A percentile compares a stretch with the other conserved stretches of the same genome.
Conservation (phyloP, 1,140 invertebrate genomes). For the Kradibia gibbosae region DNA sequence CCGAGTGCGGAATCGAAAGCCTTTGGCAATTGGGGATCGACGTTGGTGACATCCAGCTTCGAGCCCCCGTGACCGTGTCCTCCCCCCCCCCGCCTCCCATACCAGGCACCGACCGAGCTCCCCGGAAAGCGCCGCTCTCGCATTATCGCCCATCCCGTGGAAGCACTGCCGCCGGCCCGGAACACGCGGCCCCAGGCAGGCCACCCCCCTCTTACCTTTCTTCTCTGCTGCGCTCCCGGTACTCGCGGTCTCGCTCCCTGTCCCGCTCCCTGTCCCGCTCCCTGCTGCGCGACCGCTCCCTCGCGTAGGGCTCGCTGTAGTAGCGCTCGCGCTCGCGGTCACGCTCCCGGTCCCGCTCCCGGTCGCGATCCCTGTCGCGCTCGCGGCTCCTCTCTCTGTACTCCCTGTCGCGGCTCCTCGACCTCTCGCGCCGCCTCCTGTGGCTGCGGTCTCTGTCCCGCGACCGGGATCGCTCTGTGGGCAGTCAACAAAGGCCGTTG, state of each 20-base stretch:
- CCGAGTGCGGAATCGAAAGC: no score
- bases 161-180: neutral
- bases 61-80: no score
- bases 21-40: no score
- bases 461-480: slow-evolving; percentile 80
- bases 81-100: no score
- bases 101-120: no score
- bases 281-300: slow-evolving; percentile 79
- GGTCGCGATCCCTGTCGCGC: slow-evolving; percentile 76
- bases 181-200: neutral
- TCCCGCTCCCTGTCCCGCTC: slow-evolving; percentile 76
- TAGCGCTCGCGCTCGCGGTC: slow-evolving; percentile 71
- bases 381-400: slow-evolving; percentile 82
- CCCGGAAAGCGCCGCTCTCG: no score
- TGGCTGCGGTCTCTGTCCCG: slow-evolving; percentile 83
- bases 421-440: slow-evolving; percentile 82
- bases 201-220: slow-evolving; percentile 76
- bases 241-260: slow-evolving; percentile 77
- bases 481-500: slow-evolving; percentile 28
- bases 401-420: slow-evolving; percentile 85
- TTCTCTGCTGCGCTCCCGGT: slow-evolving; percentile 79
- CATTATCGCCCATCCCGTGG: neutral
- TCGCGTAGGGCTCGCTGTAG: slow-evolving; percentile 69
- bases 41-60: no score
- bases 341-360: slow-evolving; percentile 77